Conservation (phyloP, 1,140 invertebrate genomes). For the Papilio helenus region DNA sequence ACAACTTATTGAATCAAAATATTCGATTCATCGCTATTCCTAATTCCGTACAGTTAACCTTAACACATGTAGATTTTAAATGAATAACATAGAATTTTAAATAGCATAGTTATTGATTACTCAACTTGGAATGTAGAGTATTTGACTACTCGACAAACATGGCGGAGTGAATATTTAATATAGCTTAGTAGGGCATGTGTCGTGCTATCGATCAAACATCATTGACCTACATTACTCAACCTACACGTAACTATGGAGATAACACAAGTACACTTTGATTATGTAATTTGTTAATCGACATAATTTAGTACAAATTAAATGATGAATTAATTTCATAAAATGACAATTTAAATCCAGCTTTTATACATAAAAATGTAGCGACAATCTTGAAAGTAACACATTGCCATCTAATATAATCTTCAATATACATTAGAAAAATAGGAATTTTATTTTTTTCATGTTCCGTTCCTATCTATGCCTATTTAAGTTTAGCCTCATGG, state of each 20-base stretch:
- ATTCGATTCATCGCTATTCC: too few relatives aligned
- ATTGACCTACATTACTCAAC: constrained; percentile 25
- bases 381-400: too few relatives aligned
- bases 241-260: constrained; percentile 22
- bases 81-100: neutral
- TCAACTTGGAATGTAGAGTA: neutral
- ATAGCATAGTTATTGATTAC: neutral
- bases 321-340: neutral
- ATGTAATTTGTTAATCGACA: neutral
- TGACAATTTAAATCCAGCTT: too few relatives aligned
- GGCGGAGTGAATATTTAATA: neutral
- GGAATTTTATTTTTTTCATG: too few relatives aligned
- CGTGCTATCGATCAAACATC: constrained; percentile 19
- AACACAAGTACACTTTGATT: constrained; percentile 17
- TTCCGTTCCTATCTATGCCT: too few relatives aligned
- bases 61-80: too few relatives aligned
- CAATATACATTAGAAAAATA: too few relatives aligned
- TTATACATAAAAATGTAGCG: neutral
- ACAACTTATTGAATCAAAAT: too few relatives aligned
- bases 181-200: neutral
- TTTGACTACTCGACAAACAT: constrained; percentile 21
- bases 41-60: too few relatives aligned
- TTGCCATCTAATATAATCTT: too few relatives aligned
- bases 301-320: neutral
- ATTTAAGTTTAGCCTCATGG: too few relatives aligned